These are phyloP conservation scores for Heteromyza rotundicornis DNA, from an alignment of 2,888 invertebrate species.

Conservation along the genomic window DNA sequence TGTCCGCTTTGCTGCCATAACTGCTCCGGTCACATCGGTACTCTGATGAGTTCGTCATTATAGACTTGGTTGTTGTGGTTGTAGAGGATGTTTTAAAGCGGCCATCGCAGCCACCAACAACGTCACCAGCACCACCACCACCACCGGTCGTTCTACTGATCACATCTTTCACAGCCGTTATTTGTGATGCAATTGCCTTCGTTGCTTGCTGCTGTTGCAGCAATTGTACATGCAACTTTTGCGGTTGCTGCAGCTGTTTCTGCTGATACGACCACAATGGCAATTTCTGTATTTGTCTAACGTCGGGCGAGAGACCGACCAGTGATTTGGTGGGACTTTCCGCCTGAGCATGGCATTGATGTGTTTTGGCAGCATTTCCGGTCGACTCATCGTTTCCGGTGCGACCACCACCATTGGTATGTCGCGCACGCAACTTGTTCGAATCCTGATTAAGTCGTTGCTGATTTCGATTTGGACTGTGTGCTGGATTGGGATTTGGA, in stretches of 20 bases:
- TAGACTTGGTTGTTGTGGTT: conserved; percentile 23
- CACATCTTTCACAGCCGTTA: conserved; percentile 14
- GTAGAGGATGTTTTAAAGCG: conserved; percentile 18
- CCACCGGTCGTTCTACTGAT: background rate
- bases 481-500: conserved; percentile 30
- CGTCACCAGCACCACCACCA: conserved; percentile 20
- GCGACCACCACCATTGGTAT: conserved; percentile 22
- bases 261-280: conserved; percentile 41
- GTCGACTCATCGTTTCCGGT: conserved; percentile 10
- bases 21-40: background rate
- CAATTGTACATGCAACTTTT: conserved; percentile 40
- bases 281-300: conserved; percentile 37
- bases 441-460: conserved; percentile 40
- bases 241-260: conserved; percentile 39
- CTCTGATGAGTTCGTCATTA: conserved; percentile 14
- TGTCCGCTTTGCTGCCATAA: conserved; percentile 22
- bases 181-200: conserved; percentile 36
- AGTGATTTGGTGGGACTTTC: conserved; percentile 3
- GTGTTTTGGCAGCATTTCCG: background rate
- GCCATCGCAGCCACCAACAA: conserved; percentile 12
- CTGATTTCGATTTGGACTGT: conserved; percentile 36
- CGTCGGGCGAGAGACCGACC: conserved; percentile 26
- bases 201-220: conserved; percentile 38
- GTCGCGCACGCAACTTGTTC: conserved; percentile 30
- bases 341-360: conserved; percentile 21